These are phyloP conservation scores for Germaria angustata DNA, from an alignment of 2,888 invertebrate species.

Conservation along the genomic window DNA sequence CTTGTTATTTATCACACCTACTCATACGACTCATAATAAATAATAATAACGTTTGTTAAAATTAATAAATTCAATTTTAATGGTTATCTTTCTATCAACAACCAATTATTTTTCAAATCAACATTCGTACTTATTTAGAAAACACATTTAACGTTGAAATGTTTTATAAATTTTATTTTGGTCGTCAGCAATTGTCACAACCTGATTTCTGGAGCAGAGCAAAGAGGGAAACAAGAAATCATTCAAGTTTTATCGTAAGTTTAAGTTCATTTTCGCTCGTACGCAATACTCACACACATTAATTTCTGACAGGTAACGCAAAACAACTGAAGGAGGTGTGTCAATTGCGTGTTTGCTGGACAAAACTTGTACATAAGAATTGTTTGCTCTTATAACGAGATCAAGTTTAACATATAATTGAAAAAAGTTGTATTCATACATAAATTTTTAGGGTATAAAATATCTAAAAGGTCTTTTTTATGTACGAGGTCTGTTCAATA, in stretches of 20 bases:
- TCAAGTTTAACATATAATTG: conserved; percentile 25
- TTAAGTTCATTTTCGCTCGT: conserved; percentile 11
- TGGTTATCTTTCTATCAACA: not conserved
- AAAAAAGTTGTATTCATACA: not conserved
- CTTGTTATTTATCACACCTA: too few relatives aligned
- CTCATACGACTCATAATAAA: not conserved
- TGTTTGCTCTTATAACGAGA: not conserved
- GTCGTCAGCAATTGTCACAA: not conserved
- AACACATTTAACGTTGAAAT: conserved; percentile 1
- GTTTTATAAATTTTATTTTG: not conserved
- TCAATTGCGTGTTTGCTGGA: conserved; percentile 35
- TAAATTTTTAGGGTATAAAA: conserved; percentile 9
- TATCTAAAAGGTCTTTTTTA: not conserved
- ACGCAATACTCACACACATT: not conserved
- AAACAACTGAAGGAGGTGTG: conserved; percentile 38
- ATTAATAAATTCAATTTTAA: not conserved
- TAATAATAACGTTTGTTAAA: conserved; percentile 1
- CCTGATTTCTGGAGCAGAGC: not conserved
- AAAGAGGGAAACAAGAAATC: conserved; percentile 4
- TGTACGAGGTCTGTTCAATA: too few relatives aligned
- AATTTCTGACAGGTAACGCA: not conserved
- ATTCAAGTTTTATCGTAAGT: not conserved
- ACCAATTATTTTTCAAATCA: conserved; percentile 5
- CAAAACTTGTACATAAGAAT: not conserved
- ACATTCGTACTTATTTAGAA: conserved; percentile 18